Evolutionary conservation across 2,797 vertebrate genomes (phyloP).

Genomic region (Enteromius paludinosus): DNA sequence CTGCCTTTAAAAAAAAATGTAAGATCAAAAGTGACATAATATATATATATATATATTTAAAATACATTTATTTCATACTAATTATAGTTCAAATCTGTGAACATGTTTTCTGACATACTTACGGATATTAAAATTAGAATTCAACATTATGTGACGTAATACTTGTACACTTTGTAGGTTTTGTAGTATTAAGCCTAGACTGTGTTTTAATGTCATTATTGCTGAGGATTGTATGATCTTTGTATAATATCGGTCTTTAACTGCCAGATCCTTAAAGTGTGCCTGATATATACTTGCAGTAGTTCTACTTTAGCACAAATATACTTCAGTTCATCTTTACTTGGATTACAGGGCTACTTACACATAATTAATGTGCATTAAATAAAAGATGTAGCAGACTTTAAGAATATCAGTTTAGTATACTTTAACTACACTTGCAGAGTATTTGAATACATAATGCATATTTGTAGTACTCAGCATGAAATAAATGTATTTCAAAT

Average conservation of each 20-base stretch:
- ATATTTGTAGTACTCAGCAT: too few relatives aligned
- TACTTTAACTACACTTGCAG: too few relatives aligned
- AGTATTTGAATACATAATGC: too few relatives aligned
- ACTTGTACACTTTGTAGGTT: neutral
- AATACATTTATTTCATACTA: neutral
- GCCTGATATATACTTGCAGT: too few relatives aligned
- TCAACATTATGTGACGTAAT: neutral
- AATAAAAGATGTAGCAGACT: neutral
- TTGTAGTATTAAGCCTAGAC: neutral
- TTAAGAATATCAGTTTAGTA: too few relatives aligned
- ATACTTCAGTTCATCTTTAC: neutral
- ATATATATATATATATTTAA: neutral
- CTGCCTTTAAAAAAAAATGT: neutral
- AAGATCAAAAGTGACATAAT: neutral
- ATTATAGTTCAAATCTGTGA: neutral
- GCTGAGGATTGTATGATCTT: too few relatives aligned
- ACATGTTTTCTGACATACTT: neutral
- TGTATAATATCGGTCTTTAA: too few relatives aligned
- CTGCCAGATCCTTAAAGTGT: too few relatives aligned
- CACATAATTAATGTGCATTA: neutral
- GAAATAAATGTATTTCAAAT: too few relatives aligned
- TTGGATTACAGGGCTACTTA: neutral
- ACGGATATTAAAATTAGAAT: neutral
- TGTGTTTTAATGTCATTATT: neutral
- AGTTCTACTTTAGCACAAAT: neutral